Evolutionary conservation across 2,888 invertebrate species (phyloP).

Genomic region (Philereme transversata): DNA sequence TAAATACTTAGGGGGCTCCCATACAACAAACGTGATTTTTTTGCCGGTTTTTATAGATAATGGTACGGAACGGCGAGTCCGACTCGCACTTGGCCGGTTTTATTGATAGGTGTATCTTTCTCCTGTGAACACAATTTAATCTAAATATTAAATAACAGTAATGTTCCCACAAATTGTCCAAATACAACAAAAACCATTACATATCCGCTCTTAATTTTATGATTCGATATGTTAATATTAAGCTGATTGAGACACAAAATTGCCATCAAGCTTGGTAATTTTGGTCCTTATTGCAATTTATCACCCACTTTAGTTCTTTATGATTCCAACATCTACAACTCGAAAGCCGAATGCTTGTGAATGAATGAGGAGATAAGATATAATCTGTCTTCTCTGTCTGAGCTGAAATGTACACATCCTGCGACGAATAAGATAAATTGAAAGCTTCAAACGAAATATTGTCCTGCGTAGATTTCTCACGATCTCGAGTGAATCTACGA

Average conservation of each 20-base stretch:
- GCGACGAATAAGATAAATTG: slow-evolving; percentile 21
- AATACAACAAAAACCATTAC: no score
- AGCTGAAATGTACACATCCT: slow-evolving; percentile 15
- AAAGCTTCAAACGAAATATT: slow-evolving; percentile 16
- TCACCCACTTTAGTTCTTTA: neutral
- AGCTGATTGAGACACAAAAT: slow-evolving; percentile 7
- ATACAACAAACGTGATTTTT: no score
- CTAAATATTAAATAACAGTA: no score
- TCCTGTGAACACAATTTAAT: no score
- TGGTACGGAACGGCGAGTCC: no score
- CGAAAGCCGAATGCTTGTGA: neutral
- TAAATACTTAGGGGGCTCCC: no score
- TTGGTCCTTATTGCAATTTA: slow-evolving; percentile 15
- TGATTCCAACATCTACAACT: slow-evolving; percentile 12
- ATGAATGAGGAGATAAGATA: slow-evolving; percentile 8
- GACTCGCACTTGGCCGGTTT: no score
- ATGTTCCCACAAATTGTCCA: no score
- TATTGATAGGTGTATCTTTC: no score
- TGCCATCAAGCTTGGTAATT: slow-evolving; percentile 7
- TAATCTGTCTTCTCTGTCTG: slow-evolving; percentile 15
- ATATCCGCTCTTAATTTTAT: no score
- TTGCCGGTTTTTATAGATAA: no score
- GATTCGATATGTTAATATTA: no score
- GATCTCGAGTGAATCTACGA: slow-evolving; percentile 38
- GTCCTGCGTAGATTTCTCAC: slow-evolving; percentile 33